phyloP scores from a whole-genome alignment of 2,797 vertebrate species.

The Crotalus adamanteus region DNA sequence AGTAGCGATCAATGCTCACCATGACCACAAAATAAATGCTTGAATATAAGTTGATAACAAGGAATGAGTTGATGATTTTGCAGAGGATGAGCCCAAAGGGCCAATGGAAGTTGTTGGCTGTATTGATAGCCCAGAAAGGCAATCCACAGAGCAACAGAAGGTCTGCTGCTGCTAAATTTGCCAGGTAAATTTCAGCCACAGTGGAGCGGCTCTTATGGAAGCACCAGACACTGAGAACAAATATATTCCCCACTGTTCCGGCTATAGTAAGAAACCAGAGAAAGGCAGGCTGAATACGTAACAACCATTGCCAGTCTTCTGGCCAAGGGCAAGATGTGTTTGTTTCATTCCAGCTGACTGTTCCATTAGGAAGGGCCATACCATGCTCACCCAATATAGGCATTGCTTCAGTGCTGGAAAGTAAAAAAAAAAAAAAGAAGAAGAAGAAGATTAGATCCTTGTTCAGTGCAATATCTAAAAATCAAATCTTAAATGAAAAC shows the following conservation, averaged over 20 bases:
- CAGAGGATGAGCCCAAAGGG: constrained; percentile 82
- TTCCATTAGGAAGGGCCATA: not conserved
- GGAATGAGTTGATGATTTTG: constrained; percentile 73
- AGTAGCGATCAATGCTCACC: constrained; percentile 89
- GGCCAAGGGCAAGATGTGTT: constrained; percentile 49
- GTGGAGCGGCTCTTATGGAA: constrained; percentile 79
- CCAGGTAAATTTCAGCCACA: constrained; percentile 86
- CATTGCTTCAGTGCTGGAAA: constrained; percentile 61
- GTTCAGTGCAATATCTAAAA: not conserved
- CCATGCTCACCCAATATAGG: constrained; percentile 45
- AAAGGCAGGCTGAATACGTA: constrained; percentile 77
- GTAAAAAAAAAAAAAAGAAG: not conserved
- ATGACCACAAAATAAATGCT: constrained; percentile 85
- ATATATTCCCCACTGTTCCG: constrained; percentile 79
- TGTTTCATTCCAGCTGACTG: constrained; percentile 2
- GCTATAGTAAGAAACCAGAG: constrained; percentile 82
- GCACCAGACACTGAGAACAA: constrained; percentile 80
- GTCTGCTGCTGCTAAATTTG: constrained; percentile 84
- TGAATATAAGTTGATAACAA: constrained; percentile 81
- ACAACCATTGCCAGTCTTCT: constrained; percentile 71
- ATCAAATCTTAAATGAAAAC: not conserved
- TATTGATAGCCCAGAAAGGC: constrained; percentile 86
- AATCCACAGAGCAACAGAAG: constrained; percentile 79
- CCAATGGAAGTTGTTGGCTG: constrained; percentile 79
- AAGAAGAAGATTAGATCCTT: constrained; percentile 11